phyloP scores from a whole-genome alignment of 2,888 invertebrate species.

The Leucozona laternaria region DNA sequence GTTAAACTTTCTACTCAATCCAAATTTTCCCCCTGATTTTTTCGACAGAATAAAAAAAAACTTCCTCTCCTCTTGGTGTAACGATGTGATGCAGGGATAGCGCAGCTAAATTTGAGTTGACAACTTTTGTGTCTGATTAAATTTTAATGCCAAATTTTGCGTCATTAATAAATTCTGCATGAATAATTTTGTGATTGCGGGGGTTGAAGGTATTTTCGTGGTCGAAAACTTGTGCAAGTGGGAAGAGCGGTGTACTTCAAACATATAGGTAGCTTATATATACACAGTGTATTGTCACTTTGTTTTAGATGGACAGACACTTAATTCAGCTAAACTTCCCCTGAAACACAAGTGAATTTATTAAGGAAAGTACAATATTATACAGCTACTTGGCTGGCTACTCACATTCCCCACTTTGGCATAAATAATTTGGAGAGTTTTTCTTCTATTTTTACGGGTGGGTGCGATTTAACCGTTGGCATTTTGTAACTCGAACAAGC shows the following conservation, averaged over 20 bases:
- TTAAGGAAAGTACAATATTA: conserved; percentile 16
- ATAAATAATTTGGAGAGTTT: conserved; percentile 53
- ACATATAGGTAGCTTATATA: neutral
- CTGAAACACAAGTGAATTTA: conserved; percentile 56
- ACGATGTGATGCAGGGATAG: conserved; percentile 27
- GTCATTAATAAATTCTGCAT: conserved; percentile 78
- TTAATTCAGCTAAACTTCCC: conserved; percentile 64
- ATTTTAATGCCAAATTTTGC: conserved; percentile 80
- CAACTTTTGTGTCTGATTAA: conserved; percentile 81
- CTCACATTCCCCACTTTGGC: neutral
- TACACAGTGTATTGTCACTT: conserved; percentile 47
- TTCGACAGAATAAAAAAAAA: conserved; percentile 33
- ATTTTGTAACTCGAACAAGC: conserved; percentile 55
- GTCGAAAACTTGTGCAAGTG: conserved; percentile 30
- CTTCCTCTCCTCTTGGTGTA: neutral
- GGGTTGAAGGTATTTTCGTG: conserved; percentile 22
- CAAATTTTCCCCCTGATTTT: conserved; percentile 33
- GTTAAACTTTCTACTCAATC: conserved; percentile 57
- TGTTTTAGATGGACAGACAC: conserved; percentile 66
- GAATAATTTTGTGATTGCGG: conserved; percentile 76
- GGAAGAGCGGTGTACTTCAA: conserved; percentile 17
- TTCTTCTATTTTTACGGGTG: conserved; percentile 4
- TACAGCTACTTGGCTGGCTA: conserved; percentile 24
- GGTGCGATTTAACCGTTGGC: conserved; percentile 47
- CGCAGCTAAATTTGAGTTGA: conserved; percentile 77